These are phyloP conservation scores for Lasiurus cinereus DNA, from an alignment of 2,113 vertebrate species.

Conservation along the genomic window DNA sequence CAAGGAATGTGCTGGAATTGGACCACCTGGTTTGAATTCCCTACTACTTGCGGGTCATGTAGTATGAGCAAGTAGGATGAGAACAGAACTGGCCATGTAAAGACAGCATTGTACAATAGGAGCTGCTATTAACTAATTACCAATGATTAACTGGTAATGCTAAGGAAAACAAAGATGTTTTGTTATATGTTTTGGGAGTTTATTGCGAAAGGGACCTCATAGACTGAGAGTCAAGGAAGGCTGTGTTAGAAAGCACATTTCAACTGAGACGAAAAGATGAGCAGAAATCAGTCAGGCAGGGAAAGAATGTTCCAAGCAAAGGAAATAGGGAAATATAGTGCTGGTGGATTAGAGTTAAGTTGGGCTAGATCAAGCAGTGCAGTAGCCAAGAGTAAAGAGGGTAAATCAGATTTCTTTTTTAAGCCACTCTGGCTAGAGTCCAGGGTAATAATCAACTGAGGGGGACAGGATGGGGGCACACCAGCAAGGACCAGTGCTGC, in stretches of 20 bases:
- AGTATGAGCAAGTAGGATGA: not conserved
- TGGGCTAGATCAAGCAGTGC: not conserved
- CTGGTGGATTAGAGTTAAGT: not conserved
- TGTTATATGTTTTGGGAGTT: not conserved
- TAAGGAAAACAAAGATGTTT: conserved; percentile 32
- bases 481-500: not conserved
- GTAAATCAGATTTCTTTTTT: not conserved
- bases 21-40: conserved; percentile 6
- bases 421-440: not conserved
- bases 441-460: not conserved
- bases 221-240: not conserved
- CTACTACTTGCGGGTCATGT: not conserved
- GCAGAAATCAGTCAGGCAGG: not conserved
- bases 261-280: conserved; percentile 15
- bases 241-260: not conserved
- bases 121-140: conserved; percentile 31
- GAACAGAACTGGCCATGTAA: not conserved
- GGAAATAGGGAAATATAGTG: not conserved
- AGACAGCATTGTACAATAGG: not conserved
- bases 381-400: not conserved
- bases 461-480: not conserved
- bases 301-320: not conserved
- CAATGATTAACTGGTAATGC: conserved; percentile 6
- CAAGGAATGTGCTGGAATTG: not conserved
- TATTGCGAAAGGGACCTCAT: not conserved